Conservation (phyloP, 2,888 invertebrate species). For the Sphecodes monilicornis region DNA sequence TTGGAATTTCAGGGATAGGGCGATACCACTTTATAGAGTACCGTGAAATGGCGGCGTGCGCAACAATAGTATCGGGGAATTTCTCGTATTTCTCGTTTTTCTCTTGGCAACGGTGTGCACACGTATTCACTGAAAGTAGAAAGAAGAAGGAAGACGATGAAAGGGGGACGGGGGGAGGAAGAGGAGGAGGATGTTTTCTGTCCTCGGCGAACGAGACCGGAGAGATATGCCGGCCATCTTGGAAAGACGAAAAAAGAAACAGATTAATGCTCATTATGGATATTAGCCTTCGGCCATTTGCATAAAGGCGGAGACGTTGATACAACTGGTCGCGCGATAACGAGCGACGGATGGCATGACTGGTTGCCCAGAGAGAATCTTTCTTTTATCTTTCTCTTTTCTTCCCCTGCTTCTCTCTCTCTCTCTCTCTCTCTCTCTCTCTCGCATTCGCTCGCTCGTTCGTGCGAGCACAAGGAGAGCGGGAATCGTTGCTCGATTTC, state of each 20-base stretch:
- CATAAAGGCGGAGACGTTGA: constrained; percentile 80
- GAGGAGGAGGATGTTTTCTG: constrained; percentile 12
- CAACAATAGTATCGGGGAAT: constrained; percentile 24
- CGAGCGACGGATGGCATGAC: constrained; percentile 66
- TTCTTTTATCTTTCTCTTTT: constrained; percentile 42
- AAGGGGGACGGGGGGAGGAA: not conserved
- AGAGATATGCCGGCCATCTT: constrained; percentile 73
- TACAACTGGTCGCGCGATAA: constrained; percentile 78
- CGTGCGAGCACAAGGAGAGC: not conserved
- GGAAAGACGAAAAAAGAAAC: constrained; percentile 55
- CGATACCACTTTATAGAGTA: constrained; percentile 46
- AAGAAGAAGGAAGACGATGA: not conserved
- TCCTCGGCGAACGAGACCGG: constrained; percentile 37
- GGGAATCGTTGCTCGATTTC: constrained; percentile 9
- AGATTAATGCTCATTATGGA: constrained; percentile 82
- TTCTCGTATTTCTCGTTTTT: constrained; percentile 12
- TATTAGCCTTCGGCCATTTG: constrained; percentile 77
- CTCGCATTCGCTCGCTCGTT: not conserved
- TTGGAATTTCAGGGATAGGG: constrained; percentile 25
- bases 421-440: constrained; percentile 15
- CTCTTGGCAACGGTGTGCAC: not conserved
- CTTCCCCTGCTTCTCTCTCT: not conserved
- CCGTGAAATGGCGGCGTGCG: constrained; percentile 29
- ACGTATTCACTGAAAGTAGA: not conserved
- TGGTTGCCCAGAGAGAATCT: constrained; percentile 49